Conservation (phyloP, 35 echinoderm and acorn worm species). For the Holothuria glaberrima region DNA sequence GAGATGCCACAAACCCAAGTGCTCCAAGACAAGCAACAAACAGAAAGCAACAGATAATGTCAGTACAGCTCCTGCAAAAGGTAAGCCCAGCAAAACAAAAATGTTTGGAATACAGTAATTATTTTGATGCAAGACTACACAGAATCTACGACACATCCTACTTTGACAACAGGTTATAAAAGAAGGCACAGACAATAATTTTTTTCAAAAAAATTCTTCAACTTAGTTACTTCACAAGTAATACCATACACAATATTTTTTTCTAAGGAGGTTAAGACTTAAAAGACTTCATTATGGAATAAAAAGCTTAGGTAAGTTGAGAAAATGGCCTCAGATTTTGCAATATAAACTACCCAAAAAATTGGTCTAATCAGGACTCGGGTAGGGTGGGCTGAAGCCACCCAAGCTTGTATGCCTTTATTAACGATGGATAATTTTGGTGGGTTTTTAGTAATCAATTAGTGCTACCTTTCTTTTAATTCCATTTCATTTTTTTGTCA, state of each 20-base stretch:
- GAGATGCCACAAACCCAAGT: conserved; percentile 44
- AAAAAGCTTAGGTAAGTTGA: too few relatives aligned
- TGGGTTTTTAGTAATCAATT: background rate
- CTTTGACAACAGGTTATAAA: background rate
- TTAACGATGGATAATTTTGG: background rate
- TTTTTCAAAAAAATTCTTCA: background rate
- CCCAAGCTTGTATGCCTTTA: too few relatives aligned
- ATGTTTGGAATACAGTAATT: background rate
- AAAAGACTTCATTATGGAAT: too few relatives aligned
- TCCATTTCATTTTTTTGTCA: background rate
- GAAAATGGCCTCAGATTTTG: too few relatives aligned
- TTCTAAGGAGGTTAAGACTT: too few relatives aligned
- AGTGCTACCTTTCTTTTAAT: background rate
- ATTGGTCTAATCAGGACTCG: too few relatives aligned
- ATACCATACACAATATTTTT: too few relatives aligned
- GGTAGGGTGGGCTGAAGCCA: too few relatives aligned
- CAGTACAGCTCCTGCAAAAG: conserved; percentile 29
- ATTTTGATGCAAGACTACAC: too few relatives aligned
- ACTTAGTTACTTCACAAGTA: too few relatives aligned
- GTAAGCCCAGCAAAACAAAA: background rate
- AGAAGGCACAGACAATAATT: background rate
- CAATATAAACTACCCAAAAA: too few relatives aligned
- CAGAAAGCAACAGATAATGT: conserved; percentile 35
- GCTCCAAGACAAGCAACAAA: conserved; percentile 33
- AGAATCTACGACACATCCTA: background rate